Evolutionary conservation across 2,888 invertebrate species (phyloP), one percentile per base, ranked within the genome.

Genomic region (Charanyca ferruginea): DNA sequence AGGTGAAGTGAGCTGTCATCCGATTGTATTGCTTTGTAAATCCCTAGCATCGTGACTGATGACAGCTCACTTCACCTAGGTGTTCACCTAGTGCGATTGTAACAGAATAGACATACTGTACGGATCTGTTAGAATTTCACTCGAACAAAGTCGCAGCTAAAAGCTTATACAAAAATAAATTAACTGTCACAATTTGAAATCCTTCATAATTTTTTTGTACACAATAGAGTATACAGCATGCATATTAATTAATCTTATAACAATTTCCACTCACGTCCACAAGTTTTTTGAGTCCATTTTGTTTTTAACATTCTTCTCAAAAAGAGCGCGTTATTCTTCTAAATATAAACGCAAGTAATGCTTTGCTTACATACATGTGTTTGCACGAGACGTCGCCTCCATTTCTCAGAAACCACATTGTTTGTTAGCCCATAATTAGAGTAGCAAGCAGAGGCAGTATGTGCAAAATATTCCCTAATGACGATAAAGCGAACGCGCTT

Each of bases 391-490:
- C 49, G 59, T 22, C 71, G 66, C 63, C 47, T 42, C 47, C 66
- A 59, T 67, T 83, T 77, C 76, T 75, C 57, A 67, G 84, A 85
- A 84, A 13, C 58, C 45, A 67, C 70, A 81, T 83, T 81, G 82
- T 84, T 77, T 63, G 73, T 77, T 62, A 47, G 47, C 3, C 60
- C 60, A 75, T 81, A 81, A 84, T 83, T 83, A 83, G 69, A 59
- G 66, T 61, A 59, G 42, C 47, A 41, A 38, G 44, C 65, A 38
- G 41, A 38, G 41, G 57, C 45, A 53, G 59, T 65, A 71, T 74
- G 76, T 59, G 79, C 68, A 78, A 85, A 84, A 77, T 79, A 85
- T 85, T 72, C 77, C 51, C 76, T 85, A 84, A 84, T 83, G 84
- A 83, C 77, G 58, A 57, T 53, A 65, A 44, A 64, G 41, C 44